Percentiles rank a stretch among this genome's conserved stretches.
Evolutionary conservation across 2,113 vertebrate genomes (phyloP).

Genomic region (Perca fluviatilis): DNA sequence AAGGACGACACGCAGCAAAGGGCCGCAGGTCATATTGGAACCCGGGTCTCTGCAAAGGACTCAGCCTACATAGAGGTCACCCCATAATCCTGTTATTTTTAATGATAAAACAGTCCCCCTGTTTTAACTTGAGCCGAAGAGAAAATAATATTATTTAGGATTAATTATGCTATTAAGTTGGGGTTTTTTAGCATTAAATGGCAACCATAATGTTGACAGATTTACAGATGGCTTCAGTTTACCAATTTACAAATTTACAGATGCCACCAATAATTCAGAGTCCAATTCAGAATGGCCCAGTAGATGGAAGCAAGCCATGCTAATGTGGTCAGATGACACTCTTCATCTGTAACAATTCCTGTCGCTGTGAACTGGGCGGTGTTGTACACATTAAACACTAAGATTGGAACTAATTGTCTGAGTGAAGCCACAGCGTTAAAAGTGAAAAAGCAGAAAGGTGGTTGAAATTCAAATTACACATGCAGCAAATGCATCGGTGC

Average conservation of each 20-base stretch:
- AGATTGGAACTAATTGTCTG: not conserved
- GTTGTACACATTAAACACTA: not conserved
- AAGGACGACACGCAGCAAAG: too few species aligned
- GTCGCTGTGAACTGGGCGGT: not conserved
- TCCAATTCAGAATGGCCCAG: conserved; percentile 14
- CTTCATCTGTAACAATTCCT: conserved; percentile 14
- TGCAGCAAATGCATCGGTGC: not conserved
- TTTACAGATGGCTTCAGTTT: conserved; percentile 43
- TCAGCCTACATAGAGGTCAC: too few species aligned
- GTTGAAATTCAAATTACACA: not conserved
- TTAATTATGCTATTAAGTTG: not conserved
- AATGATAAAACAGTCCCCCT: too few species aligned
- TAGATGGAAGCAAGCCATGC: conserved; percentile 47
- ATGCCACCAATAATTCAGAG: conserved; percentile 24
- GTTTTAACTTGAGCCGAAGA: not conserved
- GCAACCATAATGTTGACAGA: not conserved
- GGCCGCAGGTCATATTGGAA: too few species aligned
- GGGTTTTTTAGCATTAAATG: too few species aligned
- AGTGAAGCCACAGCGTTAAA: not conserved
- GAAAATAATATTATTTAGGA: too few species aligned
- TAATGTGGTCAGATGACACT: conserved; percentile 3
- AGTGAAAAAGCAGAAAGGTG: not conserved
- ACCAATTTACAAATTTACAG: conserved; percentile 1
- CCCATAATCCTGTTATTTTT: too few species aligned
- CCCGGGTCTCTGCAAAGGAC: too few species aligned